Evolutionary conservation across 35 echinoderm and acorn worm species (phyloP).

Genomic region (Ophiothrix spiculata): DNA sequence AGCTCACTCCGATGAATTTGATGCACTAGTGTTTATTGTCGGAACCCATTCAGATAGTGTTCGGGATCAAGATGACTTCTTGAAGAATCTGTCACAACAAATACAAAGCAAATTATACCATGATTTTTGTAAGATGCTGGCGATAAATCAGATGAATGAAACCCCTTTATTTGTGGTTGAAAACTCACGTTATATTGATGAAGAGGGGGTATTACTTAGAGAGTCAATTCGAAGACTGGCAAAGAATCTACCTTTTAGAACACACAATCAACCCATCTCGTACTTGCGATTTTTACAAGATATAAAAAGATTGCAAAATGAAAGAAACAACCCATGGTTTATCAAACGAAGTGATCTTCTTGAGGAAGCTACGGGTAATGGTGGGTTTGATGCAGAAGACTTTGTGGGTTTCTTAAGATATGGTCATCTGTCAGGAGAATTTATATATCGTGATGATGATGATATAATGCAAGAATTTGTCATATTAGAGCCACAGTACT

Average conservation of each 20-base stretch:
- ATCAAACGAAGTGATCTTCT: background rate
- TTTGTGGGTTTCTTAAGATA: background rate
- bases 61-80: background rate
- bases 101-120: slow-evolving; percentile 1
- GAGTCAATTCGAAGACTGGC: background rate
- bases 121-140: slow-evolving; percentile 31
- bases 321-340: background rate
- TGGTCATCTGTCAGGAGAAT: slow-evolving; percentile 16
- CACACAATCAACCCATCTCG: background rate
- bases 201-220: background rate
- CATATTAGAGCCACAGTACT: slow-evolving; percentile 14
- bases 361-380: background rate
- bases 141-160: slow-evolving; percentile 8
- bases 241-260: background rate
- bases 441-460: slow-evolving; percentile 44
- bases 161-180: slow-evolving; percentile 16
- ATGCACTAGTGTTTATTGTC: slow-evolving; percentile 34
- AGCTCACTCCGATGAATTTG: slow-evolving; percentile 22
- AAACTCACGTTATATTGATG: slow-evolving; percentile 26
- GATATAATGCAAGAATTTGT: slow-evolving; percentile 20
- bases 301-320: background rate
- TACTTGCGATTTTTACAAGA: slow-evolving; percentile 8
- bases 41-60: slow-evolving; percentile 45
- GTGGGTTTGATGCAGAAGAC: background rate
- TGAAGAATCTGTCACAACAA: background rate